Conservation (phyloP, 2,797 vertebrate genomes). For the Acipenser oxyrinchus region DNA sequence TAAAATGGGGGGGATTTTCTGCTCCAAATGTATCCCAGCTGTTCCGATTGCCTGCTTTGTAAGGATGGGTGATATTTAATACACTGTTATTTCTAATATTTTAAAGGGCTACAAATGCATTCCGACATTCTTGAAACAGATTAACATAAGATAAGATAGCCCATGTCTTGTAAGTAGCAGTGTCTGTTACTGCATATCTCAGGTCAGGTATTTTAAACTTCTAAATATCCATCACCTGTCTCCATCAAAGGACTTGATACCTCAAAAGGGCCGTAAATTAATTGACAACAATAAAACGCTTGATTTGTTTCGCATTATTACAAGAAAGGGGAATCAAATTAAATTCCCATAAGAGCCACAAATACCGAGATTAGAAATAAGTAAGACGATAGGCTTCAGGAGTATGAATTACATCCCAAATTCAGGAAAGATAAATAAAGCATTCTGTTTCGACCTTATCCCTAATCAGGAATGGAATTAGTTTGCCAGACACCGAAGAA, state of each 20-base stretch:
- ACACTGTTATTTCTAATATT: constrained; percentile 34
- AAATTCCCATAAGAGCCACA: constrained; percentile 11
- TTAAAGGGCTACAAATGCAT: constrained; percentile 40
- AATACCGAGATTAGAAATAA: constrained; percentile 18
- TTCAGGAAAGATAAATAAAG: background rate
- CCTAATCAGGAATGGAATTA: constrained; percentile 5
- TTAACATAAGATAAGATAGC: constrained; percentile 4
- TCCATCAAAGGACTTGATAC: constrained; percentile 21
- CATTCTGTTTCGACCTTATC: constrained; percentile 8
- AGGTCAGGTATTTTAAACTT: constrained; percentile 20
- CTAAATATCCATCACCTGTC: constrained; percentile 17
- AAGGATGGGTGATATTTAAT: constrained; percentile 39
- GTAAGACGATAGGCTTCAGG: constrained; percentile 18
- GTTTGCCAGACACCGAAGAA: background rate
- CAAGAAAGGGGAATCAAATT: constrained; percentile 13
- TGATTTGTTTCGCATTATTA: constrained; percentile 25
- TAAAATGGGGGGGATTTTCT: constrained; percentile 31
- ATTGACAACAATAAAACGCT: constrained; percentile 25
- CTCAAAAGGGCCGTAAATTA: constrained; percentile 23
- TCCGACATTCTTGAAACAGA: constrained; percentile 33
- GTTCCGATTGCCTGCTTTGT: constrained; percentile 31
- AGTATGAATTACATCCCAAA: background rate
- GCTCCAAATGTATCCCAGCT: constrained; percentile 44
- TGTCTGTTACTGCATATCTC: constrained; percentile 28
- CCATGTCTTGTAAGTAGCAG: constrained; percentile 23